A percentile compares a stretch with the other conserved stretches of the same genome.
Evolutionary conservation across 2,113 vertebrate genomes (phyloP).

Genomic region (Prietella phreatophila): DNA sequence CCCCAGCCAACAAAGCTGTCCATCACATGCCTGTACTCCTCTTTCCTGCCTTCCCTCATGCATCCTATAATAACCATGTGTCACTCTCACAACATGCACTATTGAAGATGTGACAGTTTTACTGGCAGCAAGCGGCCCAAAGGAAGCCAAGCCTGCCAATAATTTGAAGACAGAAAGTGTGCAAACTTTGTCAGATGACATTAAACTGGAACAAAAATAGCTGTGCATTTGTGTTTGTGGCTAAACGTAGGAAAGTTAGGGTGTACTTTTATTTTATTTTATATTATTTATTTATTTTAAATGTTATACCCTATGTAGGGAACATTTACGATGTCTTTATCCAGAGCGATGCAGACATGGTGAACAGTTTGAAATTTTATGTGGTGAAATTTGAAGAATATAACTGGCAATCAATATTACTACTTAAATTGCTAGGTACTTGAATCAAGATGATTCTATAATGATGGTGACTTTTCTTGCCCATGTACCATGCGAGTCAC

Average conservation of each 20-base stretch:
- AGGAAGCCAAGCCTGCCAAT: neutral
- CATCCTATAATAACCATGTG: neutral
- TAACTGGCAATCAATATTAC: neutral
- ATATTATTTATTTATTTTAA: neutral
- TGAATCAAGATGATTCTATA: neutral
- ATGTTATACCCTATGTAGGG: neutral
- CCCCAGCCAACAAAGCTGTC: neutral
- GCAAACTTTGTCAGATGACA: neutral
- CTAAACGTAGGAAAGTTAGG: neutral
- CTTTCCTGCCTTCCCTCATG: neutral
- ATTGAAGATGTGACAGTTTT: conserved; percentile 1
- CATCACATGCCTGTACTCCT: neutral
- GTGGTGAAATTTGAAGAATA: neutral
- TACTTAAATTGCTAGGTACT: neutral
- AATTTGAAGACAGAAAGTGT: neutral
- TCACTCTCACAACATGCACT: neutral
- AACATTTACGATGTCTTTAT: neutral
- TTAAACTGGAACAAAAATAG: neutral
- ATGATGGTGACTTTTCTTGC: too few relatives aligned
- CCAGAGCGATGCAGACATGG: neutral
- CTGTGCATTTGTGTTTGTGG: neutral
- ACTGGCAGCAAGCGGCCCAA: neutral
- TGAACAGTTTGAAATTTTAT: neutral
- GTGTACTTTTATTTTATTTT: too few relatives aligned
- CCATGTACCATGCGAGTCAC: too few relatives aligned